phyloP scores from a whole-genome alignment of 2,888 invertebrate genomes.

The Cordilura impudica region DNA sequence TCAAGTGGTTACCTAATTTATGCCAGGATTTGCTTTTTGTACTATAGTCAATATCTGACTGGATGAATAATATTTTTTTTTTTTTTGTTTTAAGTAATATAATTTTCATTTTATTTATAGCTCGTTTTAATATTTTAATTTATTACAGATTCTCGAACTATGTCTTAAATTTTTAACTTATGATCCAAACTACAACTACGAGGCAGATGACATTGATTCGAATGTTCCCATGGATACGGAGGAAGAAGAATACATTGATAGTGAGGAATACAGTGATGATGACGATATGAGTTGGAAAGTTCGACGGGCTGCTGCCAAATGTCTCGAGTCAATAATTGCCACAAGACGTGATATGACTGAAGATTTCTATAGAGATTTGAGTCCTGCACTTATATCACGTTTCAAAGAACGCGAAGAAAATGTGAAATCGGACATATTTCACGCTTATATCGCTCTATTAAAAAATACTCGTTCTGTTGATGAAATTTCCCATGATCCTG shows the following conservation, averaged over 20 bases:
- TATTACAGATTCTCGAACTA: constrained; percentile 86
- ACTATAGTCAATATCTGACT: no score
- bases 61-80: no score
- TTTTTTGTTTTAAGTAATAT: no score
- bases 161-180: constrained; percentile 95
- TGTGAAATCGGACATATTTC: constrained; percentile 98
- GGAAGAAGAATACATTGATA: constrained; percentile 87
- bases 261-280: constrained; percentile 98
- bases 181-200: constrained; percentile 99
- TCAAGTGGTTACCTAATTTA: no score
- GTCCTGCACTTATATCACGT: constrained; percentile 93
- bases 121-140: constrained; percentile 40
- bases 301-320: constrained; percentile 97
- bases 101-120: no score
- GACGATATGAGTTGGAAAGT: constrained; percentile 99
- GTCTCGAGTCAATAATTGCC: constrained; percentile 95
- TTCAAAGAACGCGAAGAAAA: constrained; percentile 99
- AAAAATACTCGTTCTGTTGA: constrained; percentile 90
- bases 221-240: constrained; percentile 87
- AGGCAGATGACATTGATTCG: constrained; percentile 87
- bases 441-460: constrained; percentile 95
- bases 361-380: constrained; percentile 92
- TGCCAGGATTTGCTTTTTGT: no score
- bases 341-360: constrained; percentile 94
- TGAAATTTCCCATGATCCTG: constrained; percentile 82